Evolutionary conservation across 2,797 vertebrate genomes (phyloP).

Genomic region (Acanthis flammea): DNA sequence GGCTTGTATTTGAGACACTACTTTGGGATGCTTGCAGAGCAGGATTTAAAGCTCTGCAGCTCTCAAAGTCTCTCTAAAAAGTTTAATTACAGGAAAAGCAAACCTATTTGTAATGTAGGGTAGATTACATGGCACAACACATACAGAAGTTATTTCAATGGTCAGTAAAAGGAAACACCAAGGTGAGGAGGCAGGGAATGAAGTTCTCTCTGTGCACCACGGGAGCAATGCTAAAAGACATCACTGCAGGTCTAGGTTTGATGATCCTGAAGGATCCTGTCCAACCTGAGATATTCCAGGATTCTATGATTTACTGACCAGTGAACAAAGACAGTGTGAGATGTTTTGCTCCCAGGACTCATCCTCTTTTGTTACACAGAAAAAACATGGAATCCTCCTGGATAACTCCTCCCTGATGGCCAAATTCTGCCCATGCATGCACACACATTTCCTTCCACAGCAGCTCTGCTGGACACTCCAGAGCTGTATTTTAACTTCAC

Average conservation of each 20-base stretch:
- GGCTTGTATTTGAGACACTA: neutral
- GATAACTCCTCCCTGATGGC: neutral
- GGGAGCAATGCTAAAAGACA: neutral
- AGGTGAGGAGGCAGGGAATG: neutral
- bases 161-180: neutral
- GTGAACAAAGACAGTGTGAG: neutral
- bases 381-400: neutral
- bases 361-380: neutral
- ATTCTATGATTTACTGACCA: neutral
- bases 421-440: neutral
- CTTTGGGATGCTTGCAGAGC: constrained; percentile 2
- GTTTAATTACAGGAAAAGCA: constrained; percentile 20
- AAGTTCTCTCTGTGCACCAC: neutral
- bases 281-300: neutral
- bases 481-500: neutral
- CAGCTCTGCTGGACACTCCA: neutral
- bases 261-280: neutral
- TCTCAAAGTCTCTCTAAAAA: neutral
- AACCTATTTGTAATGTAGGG: neutral
- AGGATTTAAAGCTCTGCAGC: constrained; percentile 7
- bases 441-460: accelerated
- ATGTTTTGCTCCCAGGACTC: neutral
- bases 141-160: neutral
- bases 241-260: neutral
- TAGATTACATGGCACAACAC: neutral